Base-by-base conservation (phyloP, 2,888 invertebrate genomes). In the Bruchidius siliquastri region DNA sequence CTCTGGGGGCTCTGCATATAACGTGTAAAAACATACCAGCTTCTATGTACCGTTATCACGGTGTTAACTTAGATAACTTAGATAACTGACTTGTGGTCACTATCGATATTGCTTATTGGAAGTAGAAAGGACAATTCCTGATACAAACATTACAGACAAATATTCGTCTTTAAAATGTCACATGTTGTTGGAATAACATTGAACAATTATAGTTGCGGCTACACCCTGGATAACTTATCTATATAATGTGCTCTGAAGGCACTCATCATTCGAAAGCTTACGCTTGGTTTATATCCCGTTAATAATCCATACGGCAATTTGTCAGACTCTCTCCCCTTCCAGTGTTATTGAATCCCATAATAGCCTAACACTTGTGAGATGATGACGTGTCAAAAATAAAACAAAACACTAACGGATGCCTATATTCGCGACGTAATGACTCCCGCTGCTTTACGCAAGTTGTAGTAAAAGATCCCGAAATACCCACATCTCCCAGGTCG, bases 401-500 rank as follows among this genome's bases (percentile, higher is more conserved):
- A 75, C 73, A 72, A 76, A 75, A 75, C 75, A 73, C 72, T 71
- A 68, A 72, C 70, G 73, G 49, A 72, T 76, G 75, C 75, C 76
- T 77, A 77, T 79, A 79, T 79, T 79, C 77, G 79, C 79, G 76
- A 49, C 71, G 74, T 73, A 74, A 76, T 75, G 77, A 76, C 78
- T 77, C 79, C 80, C 79, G 80, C 79, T 78, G 79, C 77, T 80
- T 80, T 78, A 80, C 79, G 79, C 78, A 75, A 77, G 77, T 80
- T 76, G 79, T 79, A 49, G 49, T 49, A 82, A 81, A 80, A 81
- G 77, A 79, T 81, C 82, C 80, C 77, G 79, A 82, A 83, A 83
- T 83, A 83, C 79, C 76, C 77, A 75, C 76, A 81, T 84, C 84
- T 84, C 83, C 82, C 83, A 76, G 79, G 79, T 76, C 74, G 76